Evolutionary conservation across 2,113 vertebrate species (phyloP).

Genomic region (Telmatochromis bifrenatus): DNA sequence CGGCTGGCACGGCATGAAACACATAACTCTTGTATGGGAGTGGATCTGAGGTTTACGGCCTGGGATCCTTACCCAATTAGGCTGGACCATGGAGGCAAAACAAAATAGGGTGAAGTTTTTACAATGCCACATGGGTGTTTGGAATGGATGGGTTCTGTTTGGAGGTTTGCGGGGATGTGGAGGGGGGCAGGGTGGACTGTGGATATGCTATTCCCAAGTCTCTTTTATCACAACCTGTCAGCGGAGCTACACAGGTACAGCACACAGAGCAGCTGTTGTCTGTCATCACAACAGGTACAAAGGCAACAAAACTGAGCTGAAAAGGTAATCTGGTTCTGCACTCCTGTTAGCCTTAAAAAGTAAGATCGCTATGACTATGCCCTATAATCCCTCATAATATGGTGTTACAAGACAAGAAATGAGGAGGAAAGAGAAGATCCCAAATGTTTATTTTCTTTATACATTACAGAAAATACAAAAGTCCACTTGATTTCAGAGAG

Average conservation of each 20-base stretch:
- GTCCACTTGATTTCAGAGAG: constrained; percentile 3
- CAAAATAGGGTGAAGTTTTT: constrained; percentile 55
- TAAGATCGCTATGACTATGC: fast-evolving
- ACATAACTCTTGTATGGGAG: constrained; percentile 44
- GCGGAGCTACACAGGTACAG: constrained; percentile 4
- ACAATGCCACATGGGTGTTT: constrained; percentile 57
- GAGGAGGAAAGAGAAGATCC: neutral
- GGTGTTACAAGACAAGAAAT: neutral
- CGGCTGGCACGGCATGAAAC: constrained; percentile 64
- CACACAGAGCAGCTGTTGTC: neutral
- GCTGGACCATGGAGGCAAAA: constrained; percentile 44
- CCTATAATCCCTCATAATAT: neutral
- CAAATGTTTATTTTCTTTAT: constrained; percentile 38
- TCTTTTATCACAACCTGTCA: constrained; percentile 56
- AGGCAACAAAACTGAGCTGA: neutral
- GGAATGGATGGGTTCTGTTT: constrained; percentile 44
- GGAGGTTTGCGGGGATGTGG: neutral
- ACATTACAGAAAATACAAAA: constrained; percentile 14
- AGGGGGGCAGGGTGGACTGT: neutral
- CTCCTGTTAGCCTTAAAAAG: neutral
- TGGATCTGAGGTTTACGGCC: constrained; percentile 54
- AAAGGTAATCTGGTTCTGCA: neutral
- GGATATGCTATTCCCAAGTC: constrained; percentile 26
- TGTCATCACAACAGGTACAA: neutral
- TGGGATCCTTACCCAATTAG: constrained; percentile 56